A percentile compares a stretch with the other conserved stretches of the same genome.
Evolutionary conservation across 2,797 vertebrate genomes (phyloP).

Genomic region (Coluber constrictor): DNA sequence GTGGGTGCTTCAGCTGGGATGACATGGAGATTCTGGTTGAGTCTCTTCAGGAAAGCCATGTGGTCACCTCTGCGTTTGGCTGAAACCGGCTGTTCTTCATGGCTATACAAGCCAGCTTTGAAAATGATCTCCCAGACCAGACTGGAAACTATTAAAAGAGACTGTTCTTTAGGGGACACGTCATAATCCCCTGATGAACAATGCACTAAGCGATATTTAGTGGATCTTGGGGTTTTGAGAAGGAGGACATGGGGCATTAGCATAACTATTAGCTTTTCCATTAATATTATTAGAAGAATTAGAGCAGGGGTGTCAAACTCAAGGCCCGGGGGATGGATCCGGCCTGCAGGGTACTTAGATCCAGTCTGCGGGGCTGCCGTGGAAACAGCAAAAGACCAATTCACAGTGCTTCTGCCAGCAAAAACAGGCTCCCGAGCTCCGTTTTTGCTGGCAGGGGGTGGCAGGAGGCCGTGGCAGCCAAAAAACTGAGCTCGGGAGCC

Average conservation of each 20-base stretch:
- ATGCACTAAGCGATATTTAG: background rate
- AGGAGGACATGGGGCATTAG: background rate
- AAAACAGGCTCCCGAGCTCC: no score
- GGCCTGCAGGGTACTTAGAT: no score
- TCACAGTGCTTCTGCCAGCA: no score
- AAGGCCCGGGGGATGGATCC: no score
- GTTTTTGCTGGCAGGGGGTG: no score
- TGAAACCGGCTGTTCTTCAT: background rate
- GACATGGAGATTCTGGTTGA: background rate
- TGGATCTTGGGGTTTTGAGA: background rate
- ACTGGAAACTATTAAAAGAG: background rate
- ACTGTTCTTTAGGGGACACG: background rate
- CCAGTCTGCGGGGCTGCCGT: no score
- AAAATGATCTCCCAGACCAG: background rate
- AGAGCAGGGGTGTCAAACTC: background rate
- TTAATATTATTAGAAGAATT: conserved; percentile 13
- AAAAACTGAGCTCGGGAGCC: no score
- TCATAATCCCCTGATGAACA: background rate
- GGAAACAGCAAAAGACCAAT: no score
- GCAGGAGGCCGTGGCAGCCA: no score
- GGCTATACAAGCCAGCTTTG: background rate
- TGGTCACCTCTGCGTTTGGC: background rate
- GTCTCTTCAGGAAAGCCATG: background rate
- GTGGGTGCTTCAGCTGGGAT: background rate
- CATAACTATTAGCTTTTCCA: background rate